These are phyloP conservation scores for Anguilla pacifica DNA, from an alignment of 2,797 vertebrate species.

Conservation along the genomic window DNA sequence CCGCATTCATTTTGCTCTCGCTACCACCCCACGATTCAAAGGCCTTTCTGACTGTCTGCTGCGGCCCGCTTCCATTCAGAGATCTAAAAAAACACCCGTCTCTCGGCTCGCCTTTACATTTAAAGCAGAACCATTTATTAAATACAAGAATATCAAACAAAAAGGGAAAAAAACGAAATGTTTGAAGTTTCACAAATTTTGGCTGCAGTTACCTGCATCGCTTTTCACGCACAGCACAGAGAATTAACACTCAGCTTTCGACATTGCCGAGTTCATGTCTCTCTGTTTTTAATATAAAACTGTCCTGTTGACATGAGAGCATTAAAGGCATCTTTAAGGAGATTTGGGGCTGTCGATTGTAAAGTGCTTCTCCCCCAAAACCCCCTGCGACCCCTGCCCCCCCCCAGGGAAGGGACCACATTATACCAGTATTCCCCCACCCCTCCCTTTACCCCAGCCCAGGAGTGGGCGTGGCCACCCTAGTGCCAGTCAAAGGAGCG, in stretches of 20 bases:
- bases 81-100: conserved; percentile 15
- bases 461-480: conserved; percentile 16
- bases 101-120: conserved; percentile 44
- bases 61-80: conserved; percentile 13
- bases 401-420: background rate
- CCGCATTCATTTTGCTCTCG: conserved; percentile 69
- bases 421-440: background rate
- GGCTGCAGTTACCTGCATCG: conserved; percentile 60
- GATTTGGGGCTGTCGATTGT: conserved; percentile 20
- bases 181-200: conserved; percentile 62
- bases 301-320: conserved; percentile 58
- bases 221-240: conserved; percentile 63
- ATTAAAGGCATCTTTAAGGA: conserved; percentile 54
- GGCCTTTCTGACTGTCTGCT: conserved; percentile 52
- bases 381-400: background rate
- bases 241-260: conserved; percentile 63
- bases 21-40: conserved; percentile 61
- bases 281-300: conserved; percentile 56
- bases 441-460: background rate
- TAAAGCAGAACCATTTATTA: conserved; percentile 80
- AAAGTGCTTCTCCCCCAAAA: conserved; percentile 42
- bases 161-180: conserved; percentile 57
- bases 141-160: conserved; percentile 83
- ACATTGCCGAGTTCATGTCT: conserved; percentile 41
- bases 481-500: conserved; percentile 91